Conservation (phyloP, 2,113 vertebrate genomes). For the Onychostruthus taczanowskii region DNA sequence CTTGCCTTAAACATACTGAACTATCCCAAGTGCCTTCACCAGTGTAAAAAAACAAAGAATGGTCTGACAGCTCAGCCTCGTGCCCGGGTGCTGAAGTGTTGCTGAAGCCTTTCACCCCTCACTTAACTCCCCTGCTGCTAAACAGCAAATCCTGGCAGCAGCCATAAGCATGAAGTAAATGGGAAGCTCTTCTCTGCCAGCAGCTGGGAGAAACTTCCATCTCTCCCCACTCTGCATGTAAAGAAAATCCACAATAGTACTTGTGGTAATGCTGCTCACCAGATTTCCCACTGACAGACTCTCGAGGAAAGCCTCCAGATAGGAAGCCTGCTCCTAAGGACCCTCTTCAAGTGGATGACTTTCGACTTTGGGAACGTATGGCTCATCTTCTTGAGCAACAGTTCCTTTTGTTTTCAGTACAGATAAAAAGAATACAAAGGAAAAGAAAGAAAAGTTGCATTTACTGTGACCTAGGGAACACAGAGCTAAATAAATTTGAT, state of each 20-base stretch:
- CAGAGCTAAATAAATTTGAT: constrained; percentile 1
- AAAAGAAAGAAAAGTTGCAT: background rate
- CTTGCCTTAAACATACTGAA: background rate
- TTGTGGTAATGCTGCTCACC: constrained; percentile 20
- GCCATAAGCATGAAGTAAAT: background rate
- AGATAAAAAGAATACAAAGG: background rate
- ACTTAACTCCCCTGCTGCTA: constrained; percentile 38
- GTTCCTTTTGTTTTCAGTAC: background rate
- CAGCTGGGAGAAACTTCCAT: constrained; percentile 43
- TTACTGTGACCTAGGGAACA: constrained; percentile 14
- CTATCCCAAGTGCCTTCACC: background rate
- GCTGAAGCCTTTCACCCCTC: constrained; percentile 33
- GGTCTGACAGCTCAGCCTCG: constrained; percentile 18
- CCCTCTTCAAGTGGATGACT: background rate
- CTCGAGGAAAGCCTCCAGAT: constrained; percentile 21
- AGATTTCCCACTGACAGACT: constrained; percentile 22
- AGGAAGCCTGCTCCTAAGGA: background rate
- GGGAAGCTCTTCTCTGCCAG: constrained; percentile 38
- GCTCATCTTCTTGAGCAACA: background rate
- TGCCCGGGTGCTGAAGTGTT: constrained; percentile 6
- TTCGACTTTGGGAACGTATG: background rate
- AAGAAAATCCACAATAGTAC: constrained; percentile 46
- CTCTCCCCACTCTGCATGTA: background rate
- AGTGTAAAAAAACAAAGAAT: background rate
- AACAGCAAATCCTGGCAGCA: constrained; percentile 40